Base-by-base conservation (phyloP, 2,797 vertebrate species). In the Chanos chanos region DNA sequence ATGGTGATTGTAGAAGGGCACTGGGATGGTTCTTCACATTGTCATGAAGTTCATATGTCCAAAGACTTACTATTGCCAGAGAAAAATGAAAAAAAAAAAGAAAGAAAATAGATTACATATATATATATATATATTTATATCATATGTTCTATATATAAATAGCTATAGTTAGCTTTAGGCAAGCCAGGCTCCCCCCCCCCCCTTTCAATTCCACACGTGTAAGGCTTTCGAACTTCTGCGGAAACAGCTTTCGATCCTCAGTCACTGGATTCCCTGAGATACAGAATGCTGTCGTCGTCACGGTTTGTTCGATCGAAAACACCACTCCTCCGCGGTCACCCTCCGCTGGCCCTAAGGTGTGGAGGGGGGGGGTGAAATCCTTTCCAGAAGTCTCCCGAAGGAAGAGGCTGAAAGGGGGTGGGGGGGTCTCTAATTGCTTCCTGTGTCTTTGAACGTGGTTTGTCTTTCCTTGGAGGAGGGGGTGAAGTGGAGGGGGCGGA, bases 181-280 rank as follows among this genome's bases (percentile, higher is more conserved):
- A 83, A 85, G 82, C 78, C 75, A 81, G 71, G 65, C 73, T 74
- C 77, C 80, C 70, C 64, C 59, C 70, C 22, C 65, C 77, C 73
- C 37, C 37, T 40, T 74, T 79, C 71, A 79, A 77, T 76, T 78
- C 81, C 80, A 84, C 80, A 68, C 70, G 68, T 84, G 89, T n/a
- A 86, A 85, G 86, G 85, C 77, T 81, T 53, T 85, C 80, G 75
- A 85, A 86, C 74, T 76, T 78, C 82, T 66, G 36, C 73, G 83
- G 81, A 82, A 80, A 83, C 83, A 87, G 85, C 85, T 88, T 89
- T 88, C 87, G 80, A 85, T 88, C 78, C 84, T 85, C 91, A 93
- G 90, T 95, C 90, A 79, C 77, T 92, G 87, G 90, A 89, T 94
- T 98, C 96, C 95, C 96, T 98, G 97, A 99, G 96, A 95, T 92